Percentiles rank a stretch among this genome's conserved stretches.
Conservation (phyloP, 2,797 vertebrate genomes). For the Hybognathus amarus region DNA sequence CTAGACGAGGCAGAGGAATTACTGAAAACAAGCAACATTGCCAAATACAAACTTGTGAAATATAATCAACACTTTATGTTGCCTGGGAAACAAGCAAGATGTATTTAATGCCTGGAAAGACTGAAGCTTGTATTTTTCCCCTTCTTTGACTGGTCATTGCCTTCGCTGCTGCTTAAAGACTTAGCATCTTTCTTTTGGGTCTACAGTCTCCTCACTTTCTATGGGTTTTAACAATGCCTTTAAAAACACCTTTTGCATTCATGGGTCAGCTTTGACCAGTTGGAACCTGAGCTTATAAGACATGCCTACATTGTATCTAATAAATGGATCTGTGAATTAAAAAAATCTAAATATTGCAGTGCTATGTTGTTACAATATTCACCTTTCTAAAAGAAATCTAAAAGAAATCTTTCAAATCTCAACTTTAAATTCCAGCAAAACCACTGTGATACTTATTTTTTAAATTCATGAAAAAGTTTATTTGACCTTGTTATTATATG, state of each 20-base stretch:
- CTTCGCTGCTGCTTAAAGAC: constrained; percentile 49
- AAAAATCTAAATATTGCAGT: not conserved
- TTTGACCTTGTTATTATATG: not conserved
- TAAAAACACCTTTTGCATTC: not conserved
- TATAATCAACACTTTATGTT: constrained; percentile 45
- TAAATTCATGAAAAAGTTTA: not conserved
- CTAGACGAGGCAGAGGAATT: not conserved
- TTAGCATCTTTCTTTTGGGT: constrained; percentile 49
- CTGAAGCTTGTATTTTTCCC: constrained; percentile 18
- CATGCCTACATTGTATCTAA: not conserved
- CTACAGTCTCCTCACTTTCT: constrained; percentile 27
- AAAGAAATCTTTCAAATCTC: too few species aligned
- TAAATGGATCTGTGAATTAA: not conserved
- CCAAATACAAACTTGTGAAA: constrained; percentile 4
- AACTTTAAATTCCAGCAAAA: not conserved
- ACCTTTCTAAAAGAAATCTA: too few species aligned
- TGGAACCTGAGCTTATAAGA: too few species aligned
- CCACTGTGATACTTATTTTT: not conserved
- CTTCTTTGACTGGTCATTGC: constrained; percentile 30
- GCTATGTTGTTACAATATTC: not conserved
- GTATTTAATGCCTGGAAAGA: constrained; percentile 46
- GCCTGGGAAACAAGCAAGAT: constrained; percentile 58
- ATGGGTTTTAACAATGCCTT: not conserved
- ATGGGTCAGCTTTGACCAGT: too few species aligned
- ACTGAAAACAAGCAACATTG: constrained; percentile 12